These are phyloP conservation scores for Esperia sulphurella DNA, from an alignment of 2,888 invertebrate genomes.

Conservation along the genomic window DNA sequence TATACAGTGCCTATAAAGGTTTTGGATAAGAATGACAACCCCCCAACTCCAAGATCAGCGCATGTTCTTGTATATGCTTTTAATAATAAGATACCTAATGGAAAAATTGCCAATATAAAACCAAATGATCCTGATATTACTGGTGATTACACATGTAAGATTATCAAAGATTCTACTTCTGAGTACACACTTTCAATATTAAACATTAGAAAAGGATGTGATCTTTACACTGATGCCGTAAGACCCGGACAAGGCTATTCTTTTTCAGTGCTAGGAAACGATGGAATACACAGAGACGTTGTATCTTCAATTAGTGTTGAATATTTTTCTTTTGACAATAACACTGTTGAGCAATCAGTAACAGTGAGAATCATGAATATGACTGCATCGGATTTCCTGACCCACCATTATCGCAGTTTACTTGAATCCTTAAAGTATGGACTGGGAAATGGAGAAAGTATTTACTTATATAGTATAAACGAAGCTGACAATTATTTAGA, in stretches of 20 bases:
- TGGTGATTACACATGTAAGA: constrained; percentile 92
- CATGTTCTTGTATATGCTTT: constrained; percentile 89
- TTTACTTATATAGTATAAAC: constrained; percentile 86
- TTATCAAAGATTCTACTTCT: constrained; percentile 84
- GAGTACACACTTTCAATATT: constrained; percentile 79
- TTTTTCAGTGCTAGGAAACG: constrained; percentile 91
- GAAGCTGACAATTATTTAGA: constrained; percentile 83
- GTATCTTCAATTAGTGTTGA: constrained; percentile 92
- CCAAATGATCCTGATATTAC: constrained; percentile 95
- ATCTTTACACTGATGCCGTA: constrained; percentile 86
- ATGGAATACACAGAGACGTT: constrained; percentile 92
- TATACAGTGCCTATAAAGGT: constrained; percentile 87
- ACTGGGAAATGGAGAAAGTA: constrained; percentile 81
- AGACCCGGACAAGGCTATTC: constrained; percentile 86
- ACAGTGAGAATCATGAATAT: constrained; percentile 87
- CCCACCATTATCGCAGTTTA: constrained; percentile 86
- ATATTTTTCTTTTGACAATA: constrained; percentile 88
- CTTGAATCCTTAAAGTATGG: constrained; percentile 84
- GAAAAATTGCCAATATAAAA: constrained; percentile 94
- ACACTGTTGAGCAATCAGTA: constrained; percentile 90
- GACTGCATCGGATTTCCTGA: constrained; percentile 87
- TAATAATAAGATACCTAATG: constrained; percentile 85
- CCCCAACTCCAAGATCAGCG: constrained; percentile 90
- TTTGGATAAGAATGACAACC: constrained; percentile 94
- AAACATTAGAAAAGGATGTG: constrained; percentile 87